Percentiles rank a stretch among this genome's conserved stretches.
These are phyloP conservation scores for Enteromius trimaculatus DNA, from an alignment of 2,797 vertebrate genomes.

Conservation along the genomic window DNA sequence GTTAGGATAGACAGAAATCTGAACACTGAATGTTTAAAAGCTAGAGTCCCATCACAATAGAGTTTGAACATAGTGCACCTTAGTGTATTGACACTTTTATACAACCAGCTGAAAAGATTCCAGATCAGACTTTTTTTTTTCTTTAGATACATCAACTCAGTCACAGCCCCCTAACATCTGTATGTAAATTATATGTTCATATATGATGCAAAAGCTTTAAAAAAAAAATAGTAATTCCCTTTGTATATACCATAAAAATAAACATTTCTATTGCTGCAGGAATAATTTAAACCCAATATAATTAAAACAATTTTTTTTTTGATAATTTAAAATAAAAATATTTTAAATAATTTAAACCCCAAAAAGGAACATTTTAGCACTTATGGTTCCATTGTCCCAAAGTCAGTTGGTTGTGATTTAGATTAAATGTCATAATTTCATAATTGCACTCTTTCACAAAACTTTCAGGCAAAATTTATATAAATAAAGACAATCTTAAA, in stretches of 20 bases:
- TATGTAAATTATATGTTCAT: background rate
- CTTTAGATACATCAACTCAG: background rate
- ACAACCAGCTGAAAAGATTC: no score
- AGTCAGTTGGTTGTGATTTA: background rate
- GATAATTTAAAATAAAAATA: no score
- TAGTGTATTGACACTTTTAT: background rate
- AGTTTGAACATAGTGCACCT: background rate
- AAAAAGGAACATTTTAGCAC: background rate
- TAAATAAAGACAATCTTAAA: background rate
- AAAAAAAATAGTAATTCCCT: no score
- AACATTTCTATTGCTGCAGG: background rate
- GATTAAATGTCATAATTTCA: background rate
- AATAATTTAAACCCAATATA: background rate
- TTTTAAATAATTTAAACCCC: background rate
- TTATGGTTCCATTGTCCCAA: background rate
- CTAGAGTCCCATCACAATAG: background rate
- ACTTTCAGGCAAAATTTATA: background rate
- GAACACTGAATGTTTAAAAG: background rate
- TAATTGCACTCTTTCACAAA: background rate
- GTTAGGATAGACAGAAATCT: background rate
- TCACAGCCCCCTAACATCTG: background rate
- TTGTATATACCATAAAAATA: background rate
- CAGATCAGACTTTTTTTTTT: background rate
- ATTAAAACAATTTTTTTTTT: no score
- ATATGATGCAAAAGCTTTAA: background rate